Conservation (phyloP, 2,113 vertebrate species). For the Myocastor coypus region DNA sequence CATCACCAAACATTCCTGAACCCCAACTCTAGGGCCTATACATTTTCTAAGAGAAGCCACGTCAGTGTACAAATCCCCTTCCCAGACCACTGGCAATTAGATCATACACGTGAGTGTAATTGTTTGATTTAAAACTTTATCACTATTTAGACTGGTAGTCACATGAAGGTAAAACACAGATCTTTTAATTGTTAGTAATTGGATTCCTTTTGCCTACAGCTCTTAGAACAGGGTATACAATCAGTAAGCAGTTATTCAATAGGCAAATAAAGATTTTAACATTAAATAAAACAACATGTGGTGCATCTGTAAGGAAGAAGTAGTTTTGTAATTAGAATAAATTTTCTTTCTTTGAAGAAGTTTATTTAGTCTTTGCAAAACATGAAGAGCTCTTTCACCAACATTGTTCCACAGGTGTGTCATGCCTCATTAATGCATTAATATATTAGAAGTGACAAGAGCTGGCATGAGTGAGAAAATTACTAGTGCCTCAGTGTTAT, state of each 20-base stretch:
- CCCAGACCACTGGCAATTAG: background rate
- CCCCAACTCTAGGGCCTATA: no score
- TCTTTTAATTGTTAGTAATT: background rate
- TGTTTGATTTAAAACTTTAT: conserved; percentile 14
- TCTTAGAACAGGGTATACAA: background rate
- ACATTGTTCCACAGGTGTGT: background rate
- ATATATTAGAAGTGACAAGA: background rate
- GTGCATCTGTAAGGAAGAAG: background rate
- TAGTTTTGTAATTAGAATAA: background rate
- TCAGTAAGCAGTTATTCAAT: background rate
- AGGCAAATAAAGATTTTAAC: background rate
- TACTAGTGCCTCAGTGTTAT: background rate
- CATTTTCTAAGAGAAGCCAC: background rate
- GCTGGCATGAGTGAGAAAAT: background rate
- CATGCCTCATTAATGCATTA: background rate
- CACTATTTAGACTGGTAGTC: background rate
- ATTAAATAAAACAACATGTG: background rate
- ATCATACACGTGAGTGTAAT: background rate
- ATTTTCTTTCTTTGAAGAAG: background rate
- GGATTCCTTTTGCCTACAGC: background rate
- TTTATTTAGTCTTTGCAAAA: background rate
- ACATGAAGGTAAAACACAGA: background rate
- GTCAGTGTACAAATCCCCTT: background rate
- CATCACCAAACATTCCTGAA: background rate
- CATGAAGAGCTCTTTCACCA: background rate